A percentile compares a stretch with the other conserved stretches of the same genome.
Evolutionary conservation across 2,888 invertebrate genomes (phyloP).

Genomic region (Eilema caniola): DNA sequence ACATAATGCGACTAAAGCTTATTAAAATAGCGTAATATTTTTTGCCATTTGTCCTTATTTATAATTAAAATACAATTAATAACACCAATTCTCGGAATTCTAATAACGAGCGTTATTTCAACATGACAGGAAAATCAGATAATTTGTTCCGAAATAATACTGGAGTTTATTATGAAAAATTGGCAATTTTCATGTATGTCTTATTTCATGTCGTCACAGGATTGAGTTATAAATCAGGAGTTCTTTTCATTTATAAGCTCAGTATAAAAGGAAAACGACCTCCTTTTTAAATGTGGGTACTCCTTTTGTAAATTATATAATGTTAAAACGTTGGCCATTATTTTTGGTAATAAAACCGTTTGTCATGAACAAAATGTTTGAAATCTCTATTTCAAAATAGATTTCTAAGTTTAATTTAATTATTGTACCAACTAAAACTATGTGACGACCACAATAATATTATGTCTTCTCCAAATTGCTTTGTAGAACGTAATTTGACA

Average conservation of each 20-base stretch:
- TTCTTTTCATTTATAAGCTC: slow-evolving; percentile 78
- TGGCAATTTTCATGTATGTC: slow-evolving; percentile 85
- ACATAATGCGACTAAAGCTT: too few relatives aligned
- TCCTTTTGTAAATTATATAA: slow-evolving; percentile 31
- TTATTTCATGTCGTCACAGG: slow-evolving; percentile 77
- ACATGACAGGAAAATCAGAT: slow-evolving; percentile 47
- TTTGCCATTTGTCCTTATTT: not conserved
- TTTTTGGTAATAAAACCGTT: slow-evolving; percentile 7
- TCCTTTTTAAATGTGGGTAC: slow-evolving; percentile 55
- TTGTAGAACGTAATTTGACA: too few relatives aligned
- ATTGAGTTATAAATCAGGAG: slow-evolving; percentile 82
- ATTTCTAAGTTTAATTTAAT: not conserved
- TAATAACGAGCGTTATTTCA: slow-evolving; percentile 11
- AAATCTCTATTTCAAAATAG: not conserved
- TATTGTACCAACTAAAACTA: not conserved
- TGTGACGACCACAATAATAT: not conserved
- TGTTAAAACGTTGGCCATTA: slow-evolving; percentile 18
- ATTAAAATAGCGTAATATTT: not conserved
- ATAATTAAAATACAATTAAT: not conserved
- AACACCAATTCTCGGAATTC: not conserved
- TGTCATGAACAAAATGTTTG: slow-evolving; percentile 1
- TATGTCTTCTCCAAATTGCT: too few relatives aligned
- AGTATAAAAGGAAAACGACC: slow-evolving; percentile 72
- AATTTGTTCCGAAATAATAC: slow-evolving; percentile 59
- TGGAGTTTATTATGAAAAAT: slow-evolving; percentile 81